Percentiles rank a stretch among this genome's conserved stretches.
phyloP scores from a whole-genome alignment of 2,797 vertebrate species.

The Ctenochaetus hawaiiensis region DNA sequence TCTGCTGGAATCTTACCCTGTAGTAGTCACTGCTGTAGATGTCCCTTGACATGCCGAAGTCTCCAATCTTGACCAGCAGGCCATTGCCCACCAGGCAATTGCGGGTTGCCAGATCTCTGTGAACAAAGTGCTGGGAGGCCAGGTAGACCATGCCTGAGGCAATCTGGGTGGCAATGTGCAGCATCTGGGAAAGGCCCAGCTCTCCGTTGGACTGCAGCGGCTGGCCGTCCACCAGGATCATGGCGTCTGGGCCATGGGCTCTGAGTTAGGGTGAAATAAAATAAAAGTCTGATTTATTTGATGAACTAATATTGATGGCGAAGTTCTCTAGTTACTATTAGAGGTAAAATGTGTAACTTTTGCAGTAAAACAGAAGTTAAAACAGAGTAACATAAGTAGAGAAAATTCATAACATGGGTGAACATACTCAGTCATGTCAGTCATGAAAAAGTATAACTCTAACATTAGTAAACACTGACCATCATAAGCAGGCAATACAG shows the following conservation, averaged over 20 bases:
- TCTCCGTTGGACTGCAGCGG: slow-evolving; percentile 96
- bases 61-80: slow-evolving; percentile 98
- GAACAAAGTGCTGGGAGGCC: slow-evolving; percentile 98
- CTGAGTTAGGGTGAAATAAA: slow-evolving; percentile 71
- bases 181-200: slow-evolving; percentile 97
- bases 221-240: slow-evolving; percentile 97
- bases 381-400: neutral
- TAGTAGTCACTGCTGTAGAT: slow-evolving; percentile 99
- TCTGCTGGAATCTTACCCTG: slow-evolving; percentile 88
- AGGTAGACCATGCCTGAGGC: slow-evolving; percentile 99
- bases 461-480: neutral
- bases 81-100: slow-evolving; percentile 98
- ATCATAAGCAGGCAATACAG: neutral
- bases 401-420: neutral
- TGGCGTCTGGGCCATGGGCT: slow-evolving; percentile 97
- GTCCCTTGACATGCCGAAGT: slow-evolving; percentile 99
- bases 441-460: neutral
- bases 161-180: slow-evolving; percentile 96
- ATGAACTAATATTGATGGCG: neutral
- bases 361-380: neutral
- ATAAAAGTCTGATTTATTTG: slow-evolving; percentile 2
- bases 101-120: slow-evolving; percentile 98
- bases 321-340: neutral
- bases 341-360: neutral
- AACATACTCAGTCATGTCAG: neutral